A percentile compares a stretch with the other conserved stretches of the same genome.
phyloP scores from a whole-genome alignment of 2,888 invertebrate genomes.

The Pelosia muscerda region DNA sequence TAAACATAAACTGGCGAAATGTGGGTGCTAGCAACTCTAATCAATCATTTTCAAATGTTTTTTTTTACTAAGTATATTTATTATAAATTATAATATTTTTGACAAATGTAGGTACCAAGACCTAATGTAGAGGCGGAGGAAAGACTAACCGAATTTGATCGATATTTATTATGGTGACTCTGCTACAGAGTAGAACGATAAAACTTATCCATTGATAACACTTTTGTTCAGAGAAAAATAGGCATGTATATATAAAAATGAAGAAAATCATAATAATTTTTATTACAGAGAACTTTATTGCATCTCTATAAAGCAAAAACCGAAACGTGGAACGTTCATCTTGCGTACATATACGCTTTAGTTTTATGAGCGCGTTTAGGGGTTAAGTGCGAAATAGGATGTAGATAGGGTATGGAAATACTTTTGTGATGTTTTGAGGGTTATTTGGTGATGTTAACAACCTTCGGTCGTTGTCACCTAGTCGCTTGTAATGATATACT shows the following conservation, averaged over 20 bases:
- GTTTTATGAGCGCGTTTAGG: slow-evolving; percentile 65
- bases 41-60: too few species aligned
- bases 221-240: background rate
- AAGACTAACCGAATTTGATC: too few species aligned
- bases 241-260: background rate
- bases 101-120: too few species aligned
- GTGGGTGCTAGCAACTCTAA: too few species aligned
- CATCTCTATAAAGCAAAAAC: slow-evolving; percentile 57
- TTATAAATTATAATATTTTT: too few species aligned
- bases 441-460: slow-evolving; percentile 46
- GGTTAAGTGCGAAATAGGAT: slow-evolving; percentile 66
- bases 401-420: slow-evolving; percentile 56
- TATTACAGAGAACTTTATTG: slow-evolving; percentile 59
- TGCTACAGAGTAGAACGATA: too few species aligned
- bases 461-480: slow-evolving; percentile 51
- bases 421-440: slow-evolving; percentile 48
- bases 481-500: slow-evolving; percentile 10
- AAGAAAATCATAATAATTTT: slow-evolving; percentile 56
- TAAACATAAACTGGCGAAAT: too few species aligned
- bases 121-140: too few species aligned
- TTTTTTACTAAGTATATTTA: too few species aligned
- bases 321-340: slow-evolving; percentile 49
- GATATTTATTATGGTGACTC: too few species aligned
- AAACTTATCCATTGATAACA: too few species aligned
- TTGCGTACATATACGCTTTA: slow-evolving; percentile 58